These are phyloP conservation scores for Stegana nigrithorax DNA, from an alignment of 2,888 invertebrate species.

Conservation along the genomic window DNA sequence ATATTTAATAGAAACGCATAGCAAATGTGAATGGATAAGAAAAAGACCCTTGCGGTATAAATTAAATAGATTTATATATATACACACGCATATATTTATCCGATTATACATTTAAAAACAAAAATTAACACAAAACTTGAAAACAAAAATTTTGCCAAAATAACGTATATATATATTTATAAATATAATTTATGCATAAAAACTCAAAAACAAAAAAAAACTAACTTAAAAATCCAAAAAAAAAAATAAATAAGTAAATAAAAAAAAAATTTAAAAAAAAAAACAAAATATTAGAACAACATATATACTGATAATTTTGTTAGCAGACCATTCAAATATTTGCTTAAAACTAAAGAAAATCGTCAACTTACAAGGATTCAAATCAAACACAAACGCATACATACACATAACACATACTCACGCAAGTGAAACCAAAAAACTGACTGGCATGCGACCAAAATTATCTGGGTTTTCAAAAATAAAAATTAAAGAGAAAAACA, in stretches of 20 bases:
- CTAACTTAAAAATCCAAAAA: not conserved
- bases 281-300: constrained; percentile 40
- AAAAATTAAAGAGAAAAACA: constrained; percentile 39
- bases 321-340: constrained; percentile 21
- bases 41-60: constrained; percentile 51
- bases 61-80: constrained; percentile 51
- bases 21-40: constrained; percentile 21
- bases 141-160: constrained; percentile 41
- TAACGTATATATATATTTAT: constrained; percentile 32
- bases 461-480: constrained; percentile 68
- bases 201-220: constrained; percentile 15
- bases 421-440: constrained; percentile 40
- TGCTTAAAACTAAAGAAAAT: constrained; percentile 46
- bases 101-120: constrained; percentile 36
- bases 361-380: constrained; percentile 44
- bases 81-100: constrained; percentile 36
- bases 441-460: constrained; percentile 68
- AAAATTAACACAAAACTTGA: constrained; percentile 35
- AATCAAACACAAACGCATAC: constrained; percentile 32
- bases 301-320: constrained; percentile 35
- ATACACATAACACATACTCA: not conserved
- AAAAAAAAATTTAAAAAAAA: constrained; percentile 38
- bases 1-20: constrained; percentile 35
- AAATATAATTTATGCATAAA: constrained; percentile 32
- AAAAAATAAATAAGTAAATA: constrained; percentile 22